Conservation (phyloP, 2,113 vertebrate genomes). For the Hippocampus barbouri region DNA sequence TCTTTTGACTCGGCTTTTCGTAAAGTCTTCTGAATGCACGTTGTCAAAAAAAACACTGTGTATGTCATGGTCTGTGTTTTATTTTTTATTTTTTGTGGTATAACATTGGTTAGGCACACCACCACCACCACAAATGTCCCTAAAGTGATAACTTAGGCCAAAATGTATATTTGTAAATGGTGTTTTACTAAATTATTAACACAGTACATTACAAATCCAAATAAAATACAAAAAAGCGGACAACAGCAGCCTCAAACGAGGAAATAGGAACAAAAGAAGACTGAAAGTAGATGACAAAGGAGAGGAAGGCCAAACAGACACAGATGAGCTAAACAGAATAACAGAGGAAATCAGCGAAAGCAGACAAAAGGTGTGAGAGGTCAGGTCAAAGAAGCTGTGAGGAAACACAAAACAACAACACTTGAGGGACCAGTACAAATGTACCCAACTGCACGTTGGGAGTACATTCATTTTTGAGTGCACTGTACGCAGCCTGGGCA, state of each 20-base stretch:
- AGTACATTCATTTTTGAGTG: background rate
- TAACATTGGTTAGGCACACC: background rate
- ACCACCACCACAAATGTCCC: background rate
- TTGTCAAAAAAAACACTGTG: background rate
- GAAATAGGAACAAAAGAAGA: background rate
- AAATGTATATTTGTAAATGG: background rate
- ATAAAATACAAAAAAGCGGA: background rate
- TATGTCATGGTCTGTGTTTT: background rate
- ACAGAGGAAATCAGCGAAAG: background rate
- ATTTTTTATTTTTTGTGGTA: background rate
- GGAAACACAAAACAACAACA: background rate
- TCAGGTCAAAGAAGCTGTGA: background rate
- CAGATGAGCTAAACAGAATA: background rate
- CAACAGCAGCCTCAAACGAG: background rate
- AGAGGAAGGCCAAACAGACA: background rate
- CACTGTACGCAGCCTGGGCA: constrained; percentile 22
- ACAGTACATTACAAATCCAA: background rate
- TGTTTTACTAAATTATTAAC: background rate
- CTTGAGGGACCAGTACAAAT: background rate
- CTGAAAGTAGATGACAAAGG: background rate
- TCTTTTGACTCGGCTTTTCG: background rate
- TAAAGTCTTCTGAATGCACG: background rate
- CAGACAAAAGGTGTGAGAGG: background rate
- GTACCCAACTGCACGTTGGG: no score
- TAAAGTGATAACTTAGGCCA: background rate